Evolutionary conservation across 2,113 vertebrate genomes (phyloP).

Genomic region (Cheirogaleus medius): DNA sequence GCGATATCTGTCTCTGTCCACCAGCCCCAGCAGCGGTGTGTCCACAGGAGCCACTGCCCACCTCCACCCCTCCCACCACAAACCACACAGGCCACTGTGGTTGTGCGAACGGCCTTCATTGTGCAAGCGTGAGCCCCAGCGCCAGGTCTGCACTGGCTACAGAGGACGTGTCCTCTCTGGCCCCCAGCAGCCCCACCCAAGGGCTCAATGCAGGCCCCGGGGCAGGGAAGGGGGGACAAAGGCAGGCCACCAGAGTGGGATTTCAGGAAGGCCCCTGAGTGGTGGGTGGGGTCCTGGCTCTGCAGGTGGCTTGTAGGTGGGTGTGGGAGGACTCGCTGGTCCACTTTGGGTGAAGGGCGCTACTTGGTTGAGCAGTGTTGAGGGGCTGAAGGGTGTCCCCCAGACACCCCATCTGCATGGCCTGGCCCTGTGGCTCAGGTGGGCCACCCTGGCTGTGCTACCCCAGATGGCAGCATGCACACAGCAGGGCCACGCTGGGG

Average conservation of each 20-base stretch:
- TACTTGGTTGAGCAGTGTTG: neutral
- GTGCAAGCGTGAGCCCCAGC: neutral
- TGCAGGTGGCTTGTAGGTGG: neutral
- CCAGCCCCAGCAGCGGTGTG: fast-evolving
- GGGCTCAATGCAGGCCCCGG: neutral
- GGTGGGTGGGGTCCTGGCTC: fast-evolving
- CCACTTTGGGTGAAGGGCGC: neutral
- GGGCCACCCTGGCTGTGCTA: neutral
- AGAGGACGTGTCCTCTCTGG: neutral
- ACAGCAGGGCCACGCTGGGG: neutral
- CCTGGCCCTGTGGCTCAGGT: too few relatives aligned
- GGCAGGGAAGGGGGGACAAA: fast-evolving
- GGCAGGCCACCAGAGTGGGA: neutral
- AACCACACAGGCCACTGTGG: neutral
- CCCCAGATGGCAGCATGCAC: neutral
- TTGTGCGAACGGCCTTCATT: neutral
- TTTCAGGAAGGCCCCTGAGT: neutral
- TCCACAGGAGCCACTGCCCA: fast-evolving
- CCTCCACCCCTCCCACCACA: neutral
- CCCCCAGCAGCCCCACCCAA: neutral
- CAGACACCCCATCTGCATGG: fast-evolving
- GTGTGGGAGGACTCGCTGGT: neutral
- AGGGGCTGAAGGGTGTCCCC: neutral
- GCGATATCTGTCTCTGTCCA: neutral
- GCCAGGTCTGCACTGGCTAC: neutral